These are phyloP conservation scores for Desmophyllum pertusum DNA, from an alignment of 92 coral and sea anemone genomes.

Conservation along the genomic window DNA sequence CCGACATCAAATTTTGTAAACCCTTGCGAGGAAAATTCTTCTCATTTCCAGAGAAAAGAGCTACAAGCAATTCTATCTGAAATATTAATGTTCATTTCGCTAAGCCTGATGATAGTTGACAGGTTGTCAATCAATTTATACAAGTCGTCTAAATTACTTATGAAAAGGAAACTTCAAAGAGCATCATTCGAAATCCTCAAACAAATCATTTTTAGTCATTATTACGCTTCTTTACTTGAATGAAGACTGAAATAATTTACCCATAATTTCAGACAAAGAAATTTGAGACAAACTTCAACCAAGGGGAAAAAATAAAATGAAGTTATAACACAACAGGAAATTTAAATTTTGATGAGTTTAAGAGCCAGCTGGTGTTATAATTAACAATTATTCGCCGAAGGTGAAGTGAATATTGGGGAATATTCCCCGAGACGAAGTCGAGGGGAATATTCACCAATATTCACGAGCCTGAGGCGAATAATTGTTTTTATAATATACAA, in stretches of 20 bases:
- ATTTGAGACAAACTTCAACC: background rate
- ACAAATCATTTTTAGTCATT: too few species aligned
- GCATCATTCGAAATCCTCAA: background rate
- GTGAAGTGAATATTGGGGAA: too few species aligned
- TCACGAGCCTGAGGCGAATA: too few species aligned
- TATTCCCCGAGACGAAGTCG: too few species aligned
- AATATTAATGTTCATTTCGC: background rate
- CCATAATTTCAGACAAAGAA: background rate
- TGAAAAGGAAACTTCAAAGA: background rate
- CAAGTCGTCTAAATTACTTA: background rate
- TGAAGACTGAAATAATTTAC: background rate
- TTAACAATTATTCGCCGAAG: background rate
- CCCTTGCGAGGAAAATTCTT: background rate
- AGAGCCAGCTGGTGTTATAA: background rate
- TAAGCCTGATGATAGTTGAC: background rate
- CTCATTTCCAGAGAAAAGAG: background rate
- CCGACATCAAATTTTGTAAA: background rate
- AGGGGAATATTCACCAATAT: too few species aligned
- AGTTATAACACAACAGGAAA: background rate
- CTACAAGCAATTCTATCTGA: background rate
- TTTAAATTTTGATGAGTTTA: background rate
- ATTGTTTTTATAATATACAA: too few species aligned
- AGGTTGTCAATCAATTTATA: background rate
- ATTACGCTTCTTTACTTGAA: too few species aligned
- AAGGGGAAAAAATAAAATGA: background rate